phyloP scores from a whole-genome alignment of 2,113 vertebrate species.

The Leptobrachium leishanense region DNA sequence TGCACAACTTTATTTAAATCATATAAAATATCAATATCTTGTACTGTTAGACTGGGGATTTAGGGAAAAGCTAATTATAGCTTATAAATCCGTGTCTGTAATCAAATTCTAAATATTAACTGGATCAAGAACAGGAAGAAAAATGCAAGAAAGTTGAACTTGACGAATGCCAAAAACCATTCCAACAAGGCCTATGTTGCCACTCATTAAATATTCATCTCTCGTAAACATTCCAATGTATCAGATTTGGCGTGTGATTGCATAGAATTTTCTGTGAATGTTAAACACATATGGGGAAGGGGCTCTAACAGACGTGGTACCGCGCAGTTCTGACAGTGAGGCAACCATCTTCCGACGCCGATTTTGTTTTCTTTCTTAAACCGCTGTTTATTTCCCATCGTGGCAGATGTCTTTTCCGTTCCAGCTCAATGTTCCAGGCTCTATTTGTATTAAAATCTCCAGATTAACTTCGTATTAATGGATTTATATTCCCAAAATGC shows the following conservation, averaged over 20 bases:
- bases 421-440: slow-evolving; percentile 1
- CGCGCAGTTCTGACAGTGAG: neutral
- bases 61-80: too few species aligned
- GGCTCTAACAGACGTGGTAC: neutral
- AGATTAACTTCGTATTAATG: slow-evolving; percentile 15
- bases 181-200: too few species aligned
- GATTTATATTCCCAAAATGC: slow-evolving; percentile 11
- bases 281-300: slow-evolving; percentile 24
- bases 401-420: slow-evolving; percentile 31
- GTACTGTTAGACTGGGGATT: too few species aligned
- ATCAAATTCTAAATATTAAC: too few species aligned
- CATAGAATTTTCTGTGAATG: slow-evolving; percentile 16
- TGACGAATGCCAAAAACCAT: too few species aligned
- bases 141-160: too few species aligned
- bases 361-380: neutral
- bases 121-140: too few species aligned
- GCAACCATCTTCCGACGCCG: neutral
- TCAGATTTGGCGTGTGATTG: neutral
- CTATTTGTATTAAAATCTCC: neutral
- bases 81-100: too few species aligned
- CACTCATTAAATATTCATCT: too few species aligned
- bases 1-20: too few species aligned
- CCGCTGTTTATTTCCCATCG: neutral
- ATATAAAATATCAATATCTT: too few species aligned
- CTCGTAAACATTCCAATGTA: too few species aligned